Percentiles rank a stretch among this genome's conserved stretches.
These are phyloP conservation scores for Bubo bubo DNA, from an alignment of 2,113 vertebrate genomes.

Conservation along the genomic window DNA sequence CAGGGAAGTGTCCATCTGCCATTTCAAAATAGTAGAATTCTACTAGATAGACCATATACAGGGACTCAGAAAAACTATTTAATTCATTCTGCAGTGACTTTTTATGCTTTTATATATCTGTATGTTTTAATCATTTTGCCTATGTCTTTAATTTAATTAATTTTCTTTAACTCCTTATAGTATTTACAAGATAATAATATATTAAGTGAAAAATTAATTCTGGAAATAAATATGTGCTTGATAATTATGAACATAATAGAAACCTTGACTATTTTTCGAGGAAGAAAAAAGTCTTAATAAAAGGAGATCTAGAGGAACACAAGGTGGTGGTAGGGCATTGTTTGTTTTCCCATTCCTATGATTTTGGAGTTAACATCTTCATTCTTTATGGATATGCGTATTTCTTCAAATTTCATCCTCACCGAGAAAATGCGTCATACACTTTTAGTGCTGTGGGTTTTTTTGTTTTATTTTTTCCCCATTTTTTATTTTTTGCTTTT, in stretches of 20 bases:
- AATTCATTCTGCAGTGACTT: not conserved
- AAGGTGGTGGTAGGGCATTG: accelerated
- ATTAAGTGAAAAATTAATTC: not conserved
- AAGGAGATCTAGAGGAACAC: not conserved
- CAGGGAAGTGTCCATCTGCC: not conserved
- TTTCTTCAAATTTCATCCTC: not conserved
- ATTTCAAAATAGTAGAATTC: not conserved
- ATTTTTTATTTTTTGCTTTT: not conserved
- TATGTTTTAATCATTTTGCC: not conserved
- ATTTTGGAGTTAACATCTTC: not conserved
- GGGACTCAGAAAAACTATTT: not conserved
- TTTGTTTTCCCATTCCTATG: not conserved
- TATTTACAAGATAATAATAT: not conserved
- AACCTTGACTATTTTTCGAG: not conserved
- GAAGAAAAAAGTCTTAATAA: not conserved
- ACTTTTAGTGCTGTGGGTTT: not conserved
- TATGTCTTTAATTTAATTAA: not conserved
- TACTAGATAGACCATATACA: not conserved
- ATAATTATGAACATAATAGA: not conserved
- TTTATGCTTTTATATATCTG: not conserved
- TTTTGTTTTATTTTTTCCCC: not conserved
- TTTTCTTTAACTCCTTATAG: not conserved
- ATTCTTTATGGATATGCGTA: not conserved
- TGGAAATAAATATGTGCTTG: not conserved
- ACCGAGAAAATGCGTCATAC: not conserved